Percentiles rank a stretch among this genome's conserved stretches.
These are phyloP conservation scores for Gasterosteus aculeatus DNA, from an alignment of 2,113 vertebrate genomes.

Conservation along the genomic window DNA sequence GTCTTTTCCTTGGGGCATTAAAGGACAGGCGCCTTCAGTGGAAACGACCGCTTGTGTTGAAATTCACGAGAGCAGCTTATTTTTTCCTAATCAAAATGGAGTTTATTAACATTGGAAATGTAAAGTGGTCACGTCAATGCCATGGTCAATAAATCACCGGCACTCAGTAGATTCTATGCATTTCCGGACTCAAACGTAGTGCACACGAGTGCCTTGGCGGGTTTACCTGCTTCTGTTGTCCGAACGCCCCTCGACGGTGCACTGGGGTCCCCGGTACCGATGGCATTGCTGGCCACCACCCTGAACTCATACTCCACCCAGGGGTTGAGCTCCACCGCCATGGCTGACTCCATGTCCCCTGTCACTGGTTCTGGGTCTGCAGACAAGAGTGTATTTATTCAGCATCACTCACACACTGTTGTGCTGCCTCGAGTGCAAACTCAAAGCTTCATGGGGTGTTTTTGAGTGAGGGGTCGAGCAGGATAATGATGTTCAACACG, in stretches of 20 bases:
- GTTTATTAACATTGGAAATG: constrained; percentile 58
- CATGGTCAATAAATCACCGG: constrained; percentile 18
- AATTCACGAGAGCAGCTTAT: constrained; percentile 78
- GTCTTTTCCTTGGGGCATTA: constrained; percentile 70
- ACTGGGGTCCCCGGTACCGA: constrained; percentile 96
- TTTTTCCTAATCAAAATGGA: constrained; percentile 75
- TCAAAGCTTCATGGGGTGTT: background rate
- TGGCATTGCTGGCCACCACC: constrained; percentile 93
- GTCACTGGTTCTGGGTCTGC: constrained; percentile 92
- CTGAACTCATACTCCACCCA: constrained; percentile 99
- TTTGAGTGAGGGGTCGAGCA: background rate
- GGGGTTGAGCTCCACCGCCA: constrained; percentile 93
- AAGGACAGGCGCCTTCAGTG: constrained; percentile 66
- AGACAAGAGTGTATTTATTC: constrained; percentile 34
- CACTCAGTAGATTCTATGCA: background rate
- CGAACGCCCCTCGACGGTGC: constrained; percentile 88
- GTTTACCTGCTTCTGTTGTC: constrained; percentile 93
- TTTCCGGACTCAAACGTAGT: background rate
- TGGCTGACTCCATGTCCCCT: constrained; percentile 95
- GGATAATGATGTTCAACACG: background rate
- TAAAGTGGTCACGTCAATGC: constrained; percentile 29
- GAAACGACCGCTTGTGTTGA: constrained; percentile 67
- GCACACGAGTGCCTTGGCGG: background rate
- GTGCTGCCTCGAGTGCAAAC: background rate
- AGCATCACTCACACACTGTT: background rate